These are phyloP conservation scores for Odontothrips loti DNA, from an alignment of 2,888 invertebrate species.

Conservation along the genomic window DNA sequence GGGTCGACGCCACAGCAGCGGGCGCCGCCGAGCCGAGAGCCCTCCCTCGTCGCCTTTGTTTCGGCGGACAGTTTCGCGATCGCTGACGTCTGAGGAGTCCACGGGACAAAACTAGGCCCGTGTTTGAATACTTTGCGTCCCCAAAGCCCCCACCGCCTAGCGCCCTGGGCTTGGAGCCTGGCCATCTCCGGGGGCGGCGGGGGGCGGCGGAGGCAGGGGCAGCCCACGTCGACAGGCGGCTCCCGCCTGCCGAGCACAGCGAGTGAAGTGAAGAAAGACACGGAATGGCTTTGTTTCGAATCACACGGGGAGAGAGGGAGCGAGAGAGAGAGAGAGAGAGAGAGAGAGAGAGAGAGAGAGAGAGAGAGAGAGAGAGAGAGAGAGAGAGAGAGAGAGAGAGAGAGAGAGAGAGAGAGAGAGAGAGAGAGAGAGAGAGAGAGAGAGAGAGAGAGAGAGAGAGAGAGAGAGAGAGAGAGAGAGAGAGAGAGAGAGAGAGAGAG, in stretches of 20 bases:
- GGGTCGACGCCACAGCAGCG: not conserved
- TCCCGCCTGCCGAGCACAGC: not conserved
- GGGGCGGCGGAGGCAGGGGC: not conserved
- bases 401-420: no score
- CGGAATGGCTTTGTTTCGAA: constrained; percentile 21
- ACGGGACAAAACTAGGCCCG: not conserved
- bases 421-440: no score
- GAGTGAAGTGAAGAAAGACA: constrained; percentile 7
- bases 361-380: no score
- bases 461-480: no score
- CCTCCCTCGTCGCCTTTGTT: constrained; percentile 6
- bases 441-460: no score
- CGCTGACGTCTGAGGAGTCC: not conserved
- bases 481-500: no score
- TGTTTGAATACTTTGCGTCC: constrained; percentile 9
- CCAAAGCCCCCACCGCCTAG: no score
- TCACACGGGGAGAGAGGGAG: not conserved
- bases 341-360: no score
- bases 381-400: no score
- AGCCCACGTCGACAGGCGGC: not conserved
- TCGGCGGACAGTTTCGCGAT: not conserved
- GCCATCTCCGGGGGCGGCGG: not conserved
- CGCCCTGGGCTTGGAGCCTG: not conserved
- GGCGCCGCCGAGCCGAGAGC: not conserved
- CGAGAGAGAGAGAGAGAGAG: no score